Evolutionary conservation across 1,140 invertebrate genomes (phyloP), one percentile per base, ranked within the genome.

Genomic region (Onthophagus taurus): DNA sequence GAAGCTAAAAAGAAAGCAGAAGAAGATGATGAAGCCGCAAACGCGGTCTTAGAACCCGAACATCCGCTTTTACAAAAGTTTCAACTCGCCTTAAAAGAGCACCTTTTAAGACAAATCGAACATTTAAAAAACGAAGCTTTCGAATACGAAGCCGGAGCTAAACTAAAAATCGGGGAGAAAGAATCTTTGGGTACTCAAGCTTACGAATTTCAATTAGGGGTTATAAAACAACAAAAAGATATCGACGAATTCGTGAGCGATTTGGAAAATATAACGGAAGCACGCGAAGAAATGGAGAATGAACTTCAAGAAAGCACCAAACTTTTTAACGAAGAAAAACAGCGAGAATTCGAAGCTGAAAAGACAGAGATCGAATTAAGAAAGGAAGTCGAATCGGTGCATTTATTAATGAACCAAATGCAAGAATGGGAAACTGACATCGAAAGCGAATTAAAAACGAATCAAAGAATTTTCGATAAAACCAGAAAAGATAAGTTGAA

Each of bases 1-100:
- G n/a, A n/a, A n/a, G n/a, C n/a, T n/a, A n/a, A n/a, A n/a, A 21
- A 21, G 35, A 13, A 42, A 18, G 38, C 24, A 16, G 36, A 37
- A 12, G 36, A 50, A 29, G 37, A 35, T 21, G 7, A 29, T 12
- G 14, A 31, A 23, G 20, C 31, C 4, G 31, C 37, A 11, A 46
- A 49, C 7, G 29, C 42, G 4, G 43, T 76, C 35, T 54, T 78
- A 16, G 66, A 73, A 54, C 74, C 79, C 0, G 71, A 81, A 52
- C 78, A 82, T 65, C 77, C 75, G 2, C 63, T 81, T 23, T 70
- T 83, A 63, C 60, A 68, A 37, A 69, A 66, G 52, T 83, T 83
- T 53, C 80, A 83, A 64, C 52, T 69, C 52, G 68, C 76, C 0
- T 55, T 83, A 0, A 74, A 71, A 45, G 59, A 65, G 16, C 76